These are phyloP conservation scores for Poecile atricapillus DNA, from an alignment of 2,113 vertebrate genomes.

Conservation along the genomic window DNA sequence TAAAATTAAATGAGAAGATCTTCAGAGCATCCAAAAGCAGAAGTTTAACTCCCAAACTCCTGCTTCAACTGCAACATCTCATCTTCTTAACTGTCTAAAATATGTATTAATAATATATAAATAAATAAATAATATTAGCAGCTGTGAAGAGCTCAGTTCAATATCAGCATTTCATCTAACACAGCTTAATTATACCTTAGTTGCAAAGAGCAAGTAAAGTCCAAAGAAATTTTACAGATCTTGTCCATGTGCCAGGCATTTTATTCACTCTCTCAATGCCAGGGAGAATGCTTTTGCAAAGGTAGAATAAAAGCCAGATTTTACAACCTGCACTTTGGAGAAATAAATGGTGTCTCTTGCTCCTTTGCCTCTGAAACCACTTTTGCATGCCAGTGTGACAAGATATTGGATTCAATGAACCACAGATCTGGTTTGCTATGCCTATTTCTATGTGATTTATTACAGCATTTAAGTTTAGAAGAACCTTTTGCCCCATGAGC, in stretches of 20 bases:
- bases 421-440: not conserved
- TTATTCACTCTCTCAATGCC: not conserved
- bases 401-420: slow-evolving; percentile 12
- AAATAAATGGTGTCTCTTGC: not conserved
- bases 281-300: not conserved
- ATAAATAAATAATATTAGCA: not conserved
- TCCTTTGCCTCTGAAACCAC: not conserved
- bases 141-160: not conserved
- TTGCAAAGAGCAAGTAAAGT: not conserved
- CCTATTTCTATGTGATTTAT: slow-evolving; percentile 27
- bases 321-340: not conserved
- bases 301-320: not conserved
- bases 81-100: not conserved
- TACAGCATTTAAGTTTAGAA: slow-evolving; percentile 11
- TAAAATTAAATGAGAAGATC: not conserved
- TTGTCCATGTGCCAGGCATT: not conserved
- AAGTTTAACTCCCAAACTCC: not conserved
- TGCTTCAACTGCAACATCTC: not conserved
- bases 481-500: not conserved
- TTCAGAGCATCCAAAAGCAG: not conserved
- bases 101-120: not conserved
- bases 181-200: not conserved
- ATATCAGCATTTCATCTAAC: not conserved
- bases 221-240: not conserved
- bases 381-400: not conserved